phyloP scores from a whole-genome alignment of 2,888 invertebrate species.

The Agrilus biguttatus region DNA sequence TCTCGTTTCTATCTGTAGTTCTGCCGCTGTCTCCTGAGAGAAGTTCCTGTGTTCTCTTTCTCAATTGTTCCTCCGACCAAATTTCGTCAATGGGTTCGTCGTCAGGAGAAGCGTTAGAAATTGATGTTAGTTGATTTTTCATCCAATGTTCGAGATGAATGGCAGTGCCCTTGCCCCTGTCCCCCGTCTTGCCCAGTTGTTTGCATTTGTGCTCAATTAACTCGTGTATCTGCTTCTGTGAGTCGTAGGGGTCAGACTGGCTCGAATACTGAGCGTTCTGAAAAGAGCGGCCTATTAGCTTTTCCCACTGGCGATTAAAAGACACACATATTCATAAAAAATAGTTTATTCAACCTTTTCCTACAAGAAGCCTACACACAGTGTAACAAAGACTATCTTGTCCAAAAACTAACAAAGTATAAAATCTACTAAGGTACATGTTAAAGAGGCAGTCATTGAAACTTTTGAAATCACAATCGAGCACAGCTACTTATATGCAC shows the following conservation, averaged over 20 bases:
- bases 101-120: constrained; percentile 20
- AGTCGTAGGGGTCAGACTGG: constrained; percentile 20
- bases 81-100: constrained; percentile 43
- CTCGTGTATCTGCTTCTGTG: constrained; percentile 39
- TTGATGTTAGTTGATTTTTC: constrained; percentile 54
- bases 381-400: constrained; percentile 1
- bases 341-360: too few species aligned
- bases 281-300: constrained; percentile 19
- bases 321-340: too few species aligned
- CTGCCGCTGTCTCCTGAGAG: constrained; percentile 36
- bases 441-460: constrained; percentile 25
- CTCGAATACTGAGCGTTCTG: constrained; percentile 26
- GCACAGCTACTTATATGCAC: constrained; percentile 14
- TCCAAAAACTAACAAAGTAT: constrained; percentile 8
- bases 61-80: constrained; percentile 61
- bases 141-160: constrained; percentile 68
- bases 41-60: constrained; percentile 54
- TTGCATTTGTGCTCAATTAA: constrained; percentile 50
- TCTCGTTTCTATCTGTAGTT: constrained; percentile 17
- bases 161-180: constrained; percentile 54
- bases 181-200: constrained; percentile 44
- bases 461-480: constrained; percentile 22
- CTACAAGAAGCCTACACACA: background rate
- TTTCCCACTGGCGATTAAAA: constrained; percentile 2
- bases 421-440: constrained; percentile 11